Evolutionary conservation across 2,888 invertebrate species (phyloP).

Genomic region (Brachyptera risi): DNA sequence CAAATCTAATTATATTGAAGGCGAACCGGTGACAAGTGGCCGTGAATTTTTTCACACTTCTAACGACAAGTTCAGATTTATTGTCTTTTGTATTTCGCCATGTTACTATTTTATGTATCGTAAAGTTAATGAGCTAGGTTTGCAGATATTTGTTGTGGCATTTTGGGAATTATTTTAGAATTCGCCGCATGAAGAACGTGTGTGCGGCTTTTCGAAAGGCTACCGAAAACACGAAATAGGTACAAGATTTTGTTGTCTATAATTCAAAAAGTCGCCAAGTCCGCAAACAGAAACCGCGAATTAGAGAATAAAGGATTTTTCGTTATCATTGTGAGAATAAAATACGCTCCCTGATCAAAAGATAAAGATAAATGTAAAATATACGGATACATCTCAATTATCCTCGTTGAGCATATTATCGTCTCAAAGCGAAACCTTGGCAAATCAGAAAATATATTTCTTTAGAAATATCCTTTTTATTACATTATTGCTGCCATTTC

Average conservation of each 20-base stretch:
- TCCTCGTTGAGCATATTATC: not conserved
- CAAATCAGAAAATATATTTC: conserved; percentile 1
- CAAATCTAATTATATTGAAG: too few relatives aligned
- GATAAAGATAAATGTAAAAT: not conserved
- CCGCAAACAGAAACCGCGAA: not conserved
- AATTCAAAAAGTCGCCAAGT: not conserved
- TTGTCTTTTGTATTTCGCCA: conserved; percentile 2
- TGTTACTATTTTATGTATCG: not conserved
- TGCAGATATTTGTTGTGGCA: not conserved
- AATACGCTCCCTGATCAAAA: not conserved
- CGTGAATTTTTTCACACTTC: not conserved
- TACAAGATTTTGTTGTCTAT: not conserved
- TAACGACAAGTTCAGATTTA: conserved; percentile 3
- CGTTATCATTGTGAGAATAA: not conserved
- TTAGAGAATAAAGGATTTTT: not conserved
- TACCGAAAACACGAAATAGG: conserved; percentile 9
- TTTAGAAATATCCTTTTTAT: conserved; percentile 1
- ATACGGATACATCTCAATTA: not conserved
- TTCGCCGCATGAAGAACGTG: not conserved
- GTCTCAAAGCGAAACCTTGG: not conserved
- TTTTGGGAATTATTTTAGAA: not conserved
- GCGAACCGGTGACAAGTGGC: not conserved
- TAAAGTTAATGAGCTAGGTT: not conserved
- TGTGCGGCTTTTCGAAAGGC: not conserved
- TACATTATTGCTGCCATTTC: too few relatives aligned